phyloP scores from a whole-genome alignment of 2,797 vertebrate genomes.

The Enteromius viviparus region DNA sequence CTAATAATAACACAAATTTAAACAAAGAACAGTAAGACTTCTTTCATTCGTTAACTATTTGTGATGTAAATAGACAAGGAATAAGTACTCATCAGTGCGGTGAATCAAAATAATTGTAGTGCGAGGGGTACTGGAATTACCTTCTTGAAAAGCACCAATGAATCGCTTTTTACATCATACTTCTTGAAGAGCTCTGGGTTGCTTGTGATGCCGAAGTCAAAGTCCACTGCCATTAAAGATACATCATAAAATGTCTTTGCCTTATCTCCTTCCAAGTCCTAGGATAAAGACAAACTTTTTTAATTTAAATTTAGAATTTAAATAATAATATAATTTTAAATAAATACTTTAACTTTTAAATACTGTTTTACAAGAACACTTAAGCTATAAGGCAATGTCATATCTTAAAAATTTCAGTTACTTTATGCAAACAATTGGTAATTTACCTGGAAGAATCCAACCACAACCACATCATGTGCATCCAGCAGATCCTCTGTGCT shows the following conservation, averaged over 20 bases:
- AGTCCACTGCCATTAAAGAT: slow-evolving; percentile 70
- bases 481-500: slow-evolving; percentile 67
- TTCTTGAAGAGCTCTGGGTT: slow-evolving; percentile 79
- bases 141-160: slow-evolving; percentile 89
- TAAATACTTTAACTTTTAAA: too few species aligned
- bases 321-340: background rate
- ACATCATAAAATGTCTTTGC: slow-evolving; percentile 75
- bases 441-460: slow-evolving; percentile 89
- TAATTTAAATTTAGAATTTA: too few species aligned
- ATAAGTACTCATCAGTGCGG: too few species aligned
- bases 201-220: slow-evolving; percentile 79
- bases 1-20: background rate
- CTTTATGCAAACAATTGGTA: background rate
- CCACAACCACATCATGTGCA: slow-evolving; percentile 71
- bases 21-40: background rate
- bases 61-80: too few species aligned
- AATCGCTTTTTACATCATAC: slow-evolving; percentile 75
- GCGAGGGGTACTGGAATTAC: slow-evolving; percentile 63
- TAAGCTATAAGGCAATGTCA: background rate
- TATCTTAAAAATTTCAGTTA: slow-evolving; percentile 3
- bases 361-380: background rate
- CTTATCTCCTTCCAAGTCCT: slow-evolving; percentile 77
- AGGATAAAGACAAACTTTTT: background rate
- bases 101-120: too few species aligned
- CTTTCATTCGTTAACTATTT: too few species aligned